phyloP scores from a whole-genome alignment of 2,888 invertebrate genomes.

The Blastobasis adustella region DNA sequence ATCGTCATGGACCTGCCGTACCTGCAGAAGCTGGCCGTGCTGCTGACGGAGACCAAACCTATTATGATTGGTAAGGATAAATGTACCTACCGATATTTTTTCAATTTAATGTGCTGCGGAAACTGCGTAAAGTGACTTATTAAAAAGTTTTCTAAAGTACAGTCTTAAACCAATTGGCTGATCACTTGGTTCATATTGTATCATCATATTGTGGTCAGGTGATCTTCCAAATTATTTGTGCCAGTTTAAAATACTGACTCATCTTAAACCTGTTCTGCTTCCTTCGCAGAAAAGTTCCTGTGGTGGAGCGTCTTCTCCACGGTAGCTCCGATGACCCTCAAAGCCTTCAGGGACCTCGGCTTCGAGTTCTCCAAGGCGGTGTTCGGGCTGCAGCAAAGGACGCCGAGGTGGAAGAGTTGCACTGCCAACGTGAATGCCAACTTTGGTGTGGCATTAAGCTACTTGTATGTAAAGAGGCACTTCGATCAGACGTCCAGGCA shows the following conservation, averaged over 20 bases:
- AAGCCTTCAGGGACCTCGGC: slow-evolving; percentile 74
- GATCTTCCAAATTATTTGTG: no score
- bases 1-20: slow-evolving; percentile 81
- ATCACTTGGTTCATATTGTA: no score
- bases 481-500: slow-evolving; percentile 75
- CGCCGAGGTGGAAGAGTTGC: slow-evolving; percentile 79
- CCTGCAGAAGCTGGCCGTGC: slow-evolving; percentile 73
- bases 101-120: no score
- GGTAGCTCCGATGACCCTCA: slow-evolving; percentile 76
- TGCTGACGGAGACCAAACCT: slow-evolving; percentile 70
- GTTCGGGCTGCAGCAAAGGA: slow-evolving; percentile 77
- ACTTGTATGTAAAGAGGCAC: slow-evolving; percentile 76
- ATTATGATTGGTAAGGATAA: slow-evolving; percentile 73
- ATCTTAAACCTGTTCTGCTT: neutral
- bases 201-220: no score
- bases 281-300: slow-evolving; percentile 76
- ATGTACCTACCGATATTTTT: no score
- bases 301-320: slow-evolving; percentile 83
- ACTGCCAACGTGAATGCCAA: slow-evolving; percentile 77
- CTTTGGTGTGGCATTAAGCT: slow-evolving; percentile 79
- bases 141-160: no score
- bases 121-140: no score
- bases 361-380: slow-evolving; percentile 79
- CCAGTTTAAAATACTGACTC: no score
- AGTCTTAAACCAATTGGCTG: no score